These are phyloP conservation scores for Drosophila azteca DNA, from an alignment of 1,140 invertebrate genomes.

Conservation along the genomic window DNA sequence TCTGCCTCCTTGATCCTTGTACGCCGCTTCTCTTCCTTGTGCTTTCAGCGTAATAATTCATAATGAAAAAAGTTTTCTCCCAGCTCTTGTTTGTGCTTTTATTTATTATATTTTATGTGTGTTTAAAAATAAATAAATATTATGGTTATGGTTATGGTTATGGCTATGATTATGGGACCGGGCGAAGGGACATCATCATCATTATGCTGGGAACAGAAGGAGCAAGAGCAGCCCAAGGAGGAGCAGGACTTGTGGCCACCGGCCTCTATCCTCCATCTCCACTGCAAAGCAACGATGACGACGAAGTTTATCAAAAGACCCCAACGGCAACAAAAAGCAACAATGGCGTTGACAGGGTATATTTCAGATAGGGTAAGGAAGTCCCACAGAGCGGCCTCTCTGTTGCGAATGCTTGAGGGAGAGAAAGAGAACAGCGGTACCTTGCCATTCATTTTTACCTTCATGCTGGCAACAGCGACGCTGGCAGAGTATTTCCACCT, in stretches of 20 bases:
- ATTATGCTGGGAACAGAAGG: conserved; percentile 42
- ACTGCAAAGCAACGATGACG: conserved; percentile 16
- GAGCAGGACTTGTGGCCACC: not conserved
- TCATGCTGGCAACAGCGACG: conserved; percentile 4
- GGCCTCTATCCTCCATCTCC: conserved; percentile 13
- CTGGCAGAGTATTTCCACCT: conserved; percentile 13
- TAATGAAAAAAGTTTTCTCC: conserved; percentile 76
- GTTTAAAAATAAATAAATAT: conserved; percentile 75
- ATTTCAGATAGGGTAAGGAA: no score
- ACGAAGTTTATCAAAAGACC: conserved; percentile 77
- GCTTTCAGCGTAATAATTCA: conserved; percentile 70
- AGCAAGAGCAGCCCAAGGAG: no score
- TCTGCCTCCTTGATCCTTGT: not conserved
- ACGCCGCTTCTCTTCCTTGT: not conserved
- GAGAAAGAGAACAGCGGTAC: no score
- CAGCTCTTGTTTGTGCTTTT: conserved; percentile 38
- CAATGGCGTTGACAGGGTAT: conserved; percentile 44
- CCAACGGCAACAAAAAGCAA: conserved; percentile 47
- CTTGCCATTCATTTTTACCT: no score
- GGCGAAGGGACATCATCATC: conserved; percentile 60
- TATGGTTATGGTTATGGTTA: conserved; percentile 63
- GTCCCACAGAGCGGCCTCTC: no score
- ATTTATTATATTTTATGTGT: conserved; percentile 54
- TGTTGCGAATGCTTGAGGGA: no score
- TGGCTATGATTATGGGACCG: conserved; percentile 19